Percentiles rank a stretch among this genome's conserved stretches.
Conservation (phyloP, 2,797 vertebrate genomes). For the Clarias platycephalus region DNA sequence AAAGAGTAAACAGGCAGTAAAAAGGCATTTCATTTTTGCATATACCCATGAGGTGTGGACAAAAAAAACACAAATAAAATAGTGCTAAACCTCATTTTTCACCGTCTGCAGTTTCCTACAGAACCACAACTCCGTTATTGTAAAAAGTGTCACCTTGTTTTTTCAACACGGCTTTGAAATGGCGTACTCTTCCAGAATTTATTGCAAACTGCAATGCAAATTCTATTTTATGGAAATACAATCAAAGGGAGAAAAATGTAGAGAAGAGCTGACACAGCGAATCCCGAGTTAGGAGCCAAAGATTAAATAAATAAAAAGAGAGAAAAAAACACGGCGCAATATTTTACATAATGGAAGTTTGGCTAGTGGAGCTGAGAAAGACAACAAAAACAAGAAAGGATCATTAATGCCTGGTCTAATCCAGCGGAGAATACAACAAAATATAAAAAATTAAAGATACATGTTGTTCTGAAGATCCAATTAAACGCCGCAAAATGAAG, state of each 20-base stretch:
- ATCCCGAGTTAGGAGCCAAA: neutral
- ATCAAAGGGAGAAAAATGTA: neutral
- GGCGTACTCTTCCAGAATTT: neutral
- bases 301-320: neutral
- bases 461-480: neutral
- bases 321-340: too few species aligned
- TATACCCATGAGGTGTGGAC: constrained; percentile 3
- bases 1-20: neutral
- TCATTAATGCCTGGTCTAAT: neutral
- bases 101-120: neutral
- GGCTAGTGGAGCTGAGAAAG: neutral
- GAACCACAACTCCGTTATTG: neutral
- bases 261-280: constrained; percentile 12
- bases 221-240: constrained; percentile 17
- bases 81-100: neutral
- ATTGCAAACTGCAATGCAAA: constrained; percentile 6
- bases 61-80: constrained; percentile 18
- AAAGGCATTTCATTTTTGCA: neutral
- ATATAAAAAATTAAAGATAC: neutral
- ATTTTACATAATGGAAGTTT: neutral
- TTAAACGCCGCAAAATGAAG: neutral
- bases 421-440: neutral
- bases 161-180: neutral
- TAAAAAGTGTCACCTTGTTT: constrained; percentile 2
- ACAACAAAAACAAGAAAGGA: neutral